These are phyloP conservation scores for Riptortus pedestris DNA, from an alignment of 1,140 invertebrate species.

Conservation along the genomic window DNA sequence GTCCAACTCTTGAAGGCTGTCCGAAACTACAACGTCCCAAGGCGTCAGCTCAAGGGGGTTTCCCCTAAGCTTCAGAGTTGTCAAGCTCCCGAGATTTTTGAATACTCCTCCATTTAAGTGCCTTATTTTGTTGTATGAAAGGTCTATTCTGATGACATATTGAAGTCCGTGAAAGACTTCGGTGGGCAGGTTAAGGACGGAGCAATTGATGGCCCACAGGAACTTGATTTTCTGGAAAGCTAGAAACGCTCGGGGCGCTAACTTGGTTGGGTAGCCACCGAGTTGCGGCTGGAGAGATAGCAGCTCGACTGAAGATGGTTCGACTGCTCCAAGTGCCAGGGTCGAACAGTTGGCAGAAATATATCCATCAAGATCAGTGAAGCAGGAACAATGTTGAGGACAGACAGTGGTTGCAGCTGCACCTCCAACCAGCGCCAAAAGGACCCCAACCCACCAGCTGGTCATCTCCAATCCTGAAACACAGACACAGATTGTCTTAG, in stretches of 20 bases:
- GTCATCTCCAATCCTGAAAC: background rate
- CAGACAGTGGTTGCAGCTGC: slow-evolving; percentile 20
- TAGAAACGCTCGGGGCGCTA: slow-evolving; percentile 27
- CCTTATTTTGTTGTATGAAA: slow-evolving; percentile 63
- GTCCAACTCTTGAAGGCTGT: slow-evolving; percentile 30
- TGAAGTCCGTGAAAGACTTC: slow-evolving; percentile 61
- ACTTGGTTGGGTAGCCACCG: background rate
- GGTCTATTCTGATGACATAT: slow-evolving; percentile 73
- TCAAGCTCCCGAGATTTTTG: slow-evolving; percentile 23
- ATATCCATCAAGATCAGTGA: slow-evolving; percentile 19
- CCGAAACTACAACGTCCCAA: slow-evolving; percentile 28
- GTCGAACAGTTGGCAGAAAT: slow-evolving; percentile 26
- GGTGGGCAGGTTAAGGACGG: slow-evolving; percentile 54
- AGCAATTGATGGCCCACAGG: slow-evolving; percentile 50
- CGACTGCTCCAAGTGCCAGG: background rate
- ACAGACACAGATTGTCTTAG: background rate
- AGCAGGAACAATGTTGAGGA: slow-evolving; percentile 27
- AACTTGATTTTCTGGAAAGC: slow-evolving; percentile 28
- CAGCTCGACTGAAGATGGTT: slow-evolving; percentile 7
- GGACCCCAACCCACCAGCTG: slow-evolving; percentile 4
- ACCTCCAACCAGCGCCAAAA: slow-evolving; percentile 8
- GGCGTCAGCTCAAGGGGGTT: slow-evolving; percentile 29
- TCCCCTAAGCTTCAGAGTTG: slow-evolving; percentile 27
- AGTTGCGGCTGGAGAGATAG: slow-evolving; percentile 19
- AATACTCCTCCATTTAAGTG: slow-evolving; percentile 45